These are phyloP conservation scores for Brotula barbata DNA, from an alignment of 2,797 vertebrate species.

Conservation along the genomic window DNA sequence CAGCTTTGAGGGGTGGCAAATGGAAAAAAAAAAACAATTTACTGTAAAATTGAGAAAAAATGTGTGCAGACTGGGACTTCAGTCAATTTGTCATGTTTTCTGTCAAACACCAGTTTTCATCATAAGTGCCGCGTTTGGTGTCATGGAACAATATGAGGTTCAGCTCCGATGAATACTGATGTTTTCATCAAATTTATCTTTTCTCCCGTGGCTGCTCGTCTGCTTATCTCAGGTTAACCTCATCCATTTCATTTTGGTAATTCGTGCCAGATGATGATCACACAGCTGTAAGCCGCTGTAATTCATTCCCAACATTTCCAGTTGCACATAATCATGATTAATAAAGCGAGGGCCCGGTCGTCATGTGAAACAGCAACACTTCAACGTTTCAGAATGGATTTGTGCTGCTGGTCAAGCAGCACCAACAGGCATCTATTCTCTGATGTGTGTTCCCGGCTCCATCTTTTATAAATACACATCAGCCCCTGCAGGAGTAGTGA, in stretches of 20 bases:
- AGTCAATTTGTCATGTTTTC: too few species aligned
- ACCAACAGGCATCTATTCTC: constrained; percentile 40
- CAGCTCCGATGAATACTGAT: constrained; percentile 54
- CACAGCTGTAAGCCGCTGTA: constrained; percentile 32
- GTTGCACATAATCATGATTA: constrained; percentile 50
- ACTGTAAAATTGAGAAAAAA: too few species aligned
- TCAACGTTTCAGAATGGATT: constrained; percentile 37
- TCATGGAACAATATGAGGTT: constrained; percentile 22
- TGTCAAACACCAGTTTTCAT: neutral
- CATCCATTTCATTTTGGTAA: constrained; percentile 57
- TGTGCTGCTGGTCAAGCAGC: constrained; percentile 18
- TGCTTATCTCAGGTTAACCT: constrained; percentile 40
- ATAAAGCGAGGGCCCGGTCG: constrained; percentile 25
- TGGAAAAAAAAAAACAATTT: neutral
- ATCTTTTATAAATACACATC: constrained; percentile 53
- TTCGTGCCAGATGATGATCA: constrained; percentile 40
- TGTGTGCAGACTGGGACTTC: too few species aligned
- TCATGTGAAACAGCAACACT: constrained; percentile 30
- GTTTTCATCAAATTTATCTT: constrained; percentile 46
- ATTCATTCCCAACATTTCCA: constrained; percentile 48
- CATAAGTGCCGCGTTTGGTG: neutral
- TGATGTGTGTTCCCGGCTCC: constrained; percentile 32
- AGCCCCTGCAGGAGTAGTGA: constrained; percentile 51
- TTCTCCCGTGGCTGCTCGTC: constrained; percentile 42
- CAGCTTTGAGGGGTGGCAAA: too few species aligned